A percentile compares a stretch with the other conserved stretches of the same genome.
Evolutionary conservation across 2,888 invertebrate genomes (phyloP).

Genomic region (Hartigia nigra): DNA sequence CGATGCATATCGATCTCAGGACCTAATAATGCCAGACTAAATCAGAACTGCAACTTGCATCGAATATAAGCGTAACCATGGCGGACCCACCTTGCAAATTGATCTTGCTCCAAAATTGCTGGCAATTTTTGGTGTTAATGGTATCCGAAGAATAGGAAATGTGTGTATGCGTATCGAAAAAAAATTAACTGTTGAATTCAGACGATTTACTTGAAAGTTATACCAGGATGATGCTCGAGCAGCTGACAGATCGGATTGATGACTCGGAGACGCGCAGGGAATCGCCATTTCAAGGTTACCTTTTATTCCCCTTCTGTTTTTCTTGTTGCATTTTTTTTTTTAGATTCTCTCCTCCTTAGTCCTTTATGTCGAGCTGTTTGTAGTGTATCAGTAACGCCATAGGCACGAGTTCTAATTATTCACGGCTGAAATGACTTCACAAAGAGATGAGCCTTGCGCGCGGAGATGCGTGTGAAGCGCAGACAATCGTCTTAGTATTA

Average conservation of each 20-base stretch:
- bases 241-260: background rate
- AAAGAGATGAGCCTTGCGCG: constrained; percentile 3
- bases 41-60: background rate
- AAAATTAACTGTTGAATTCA: background rate
- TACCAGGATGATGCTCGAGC: background rate
- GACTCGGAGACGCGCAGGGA: constrained; percentile 37
- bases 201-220: background rate
- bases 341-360: constrained; percentile 9
- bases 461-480: background rate
- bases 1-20: background rate
- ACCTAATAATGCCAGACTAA: background rate
- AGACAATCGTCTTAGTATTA: background rate
- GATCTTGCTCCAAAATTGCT: background rate
- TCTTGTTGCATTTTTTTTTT: constrained; percentile 17
- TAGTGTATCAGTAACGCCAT: constrained; percentile 23
- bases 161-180: background rate
- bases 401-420: constrained; percentile 48
- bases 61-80: background rate
- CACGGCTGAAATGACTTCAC: constrained; percentile 32
- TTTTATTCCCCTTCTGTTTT: constrained; percentile 36
- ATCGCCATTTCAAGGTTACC: constrained; percentile 50
- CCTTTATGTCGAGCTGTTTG: constrained; percentile 33
- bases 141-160: background rate
- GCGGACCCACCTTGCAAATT: background rate
- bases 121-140: background rate